These are phyloP conservation scores for Trachelus iudaicus DNA, from an alignment of 2,888 invertebrate species.

Conservation along the genomic window DNA sequence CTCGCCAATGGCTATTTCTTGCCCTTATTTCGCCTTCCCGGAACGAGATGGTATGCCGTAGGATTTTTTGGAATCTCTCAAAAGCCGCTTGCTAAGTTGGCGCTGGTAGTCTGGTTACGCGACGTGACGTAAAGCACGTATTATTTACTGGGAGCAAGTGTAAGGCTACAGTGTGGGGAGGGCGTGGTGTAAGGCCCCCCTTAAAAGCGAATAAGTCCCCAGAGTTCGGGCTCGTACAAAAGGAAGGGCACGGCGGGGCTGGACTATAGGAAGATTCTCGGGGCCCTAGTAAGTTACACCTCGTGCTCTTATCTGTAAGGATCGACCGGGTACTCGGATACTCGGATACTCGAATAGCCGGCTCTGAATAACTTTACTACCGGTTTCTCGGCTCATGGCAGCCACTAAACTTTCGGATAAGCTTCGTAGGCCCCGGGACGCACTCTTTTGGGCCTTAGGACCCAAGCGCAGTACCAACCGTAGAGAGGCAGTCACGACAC, in stretches of 20 bases:
- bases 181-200: not conserved
- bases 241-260: constrained; percentile 41
- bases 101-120: not conserved
- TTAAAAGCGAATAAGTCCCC: not conserved
- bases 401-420: constrained; percentile 60
- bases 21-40: constrained; percentile 47
- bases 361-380: constrained; percentile 63
- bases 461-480: too few relatives aligned
- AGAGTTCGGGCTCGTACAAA: constrained; percentile 30
- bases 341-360: constrained; percentile 25
- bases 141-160: constrained; percentile 5
- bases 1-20: constrained; percentile 36
- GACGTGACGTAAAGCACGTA: constrained; percentile 16
- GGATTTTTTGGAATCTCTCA: constrained; percentile 45
- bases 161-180: constrained; percentile 2
- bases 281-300: constrained; percentile 64
- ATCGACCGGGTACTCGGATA: constrained; percentile 55
- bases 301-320: constrained; percentile 59
- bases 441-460: too few relatives aligned
- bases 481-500: too few relatives aligned
- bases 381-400: constrained; percentile 56
- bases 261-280: constrained; percentile 44
- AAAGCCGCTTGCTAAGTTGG: constrained; percentile 26
- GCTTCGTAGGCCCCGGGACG: not conserved
- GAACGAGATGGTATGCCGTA: constrained; percentile 37